Conservation (phyloP, 2,888 invertebrate species). For the Polydrusus pterygomalis region DNA sequence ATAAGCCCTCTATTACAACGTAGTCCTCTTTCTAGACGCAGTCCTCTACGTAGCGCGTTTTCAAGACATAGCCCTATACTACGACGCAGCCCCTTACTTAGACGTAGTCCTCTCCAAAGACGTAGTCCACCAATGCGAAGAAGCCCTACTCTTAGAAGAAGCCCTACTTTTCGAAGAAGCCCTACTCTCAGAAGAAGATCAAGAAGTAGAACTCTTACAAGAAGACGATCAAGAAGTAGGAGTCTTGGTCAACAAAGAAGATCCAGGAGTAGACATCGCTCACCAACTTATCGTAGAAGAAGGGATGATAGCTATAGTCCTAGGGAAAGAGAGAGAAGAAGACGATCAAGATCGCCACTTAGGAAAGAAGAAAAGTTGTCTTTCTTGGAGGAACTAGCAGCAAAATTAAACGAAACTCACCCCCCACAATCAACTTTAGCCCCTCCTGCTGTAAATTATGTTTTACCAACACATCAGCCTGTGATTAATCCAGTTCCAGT, state of each 20-base stretch:
- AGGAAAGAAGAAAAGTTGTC: slow-evolving; percentile 62
- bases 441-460: slow-evolving; percentile 15
- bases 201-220: slow-evolving; percentile 47
- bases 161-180: slow-evolving; percentile 26
- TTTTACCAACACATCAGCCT: slow-evolving; percentile 53
- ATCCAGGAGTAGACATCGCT: slow-evolving; percentile 36
- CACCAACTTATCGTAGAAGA: slow-evolving; percentile 30
- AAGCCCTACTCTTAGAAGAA: background rate
- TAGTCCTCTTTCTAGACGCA: slow-evolving; percentile 23
- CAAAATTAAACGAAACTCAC: slow-evolving; percentile 64
- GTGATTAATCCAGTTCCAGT: slow-evolving; percentile 53
- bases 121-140: background rate
- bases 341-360: slow-evolving; percentile 46
- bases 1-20: slow-evolving; percentile 28
- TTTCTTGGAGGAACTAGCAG: slow-evolving; percentile 69
- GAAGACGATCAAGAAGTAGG: slow-evolving; percentile 41
- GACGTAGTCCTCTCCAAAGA: background rate
- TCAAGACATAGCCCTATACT: background rate
- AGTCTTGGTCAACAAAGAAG: slow-evolving; percentile 27
- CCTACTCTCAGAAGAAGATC: slow-evolving; percentile 13
- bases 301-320: slow-evolving; percentile 54
- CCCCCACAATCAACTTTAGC: slow-evolving; percentile 46
- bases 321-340: slow-evolving; percentile 46
- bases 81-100: slow-evolving; percentile 30
- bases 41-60: slow-evolving; percentile 26